These are phyloP conservation scores for Dysmachus trigonus DNA, from an alignment of 2,888 invertebrate species.

Conservation along the genomic window DNA sequence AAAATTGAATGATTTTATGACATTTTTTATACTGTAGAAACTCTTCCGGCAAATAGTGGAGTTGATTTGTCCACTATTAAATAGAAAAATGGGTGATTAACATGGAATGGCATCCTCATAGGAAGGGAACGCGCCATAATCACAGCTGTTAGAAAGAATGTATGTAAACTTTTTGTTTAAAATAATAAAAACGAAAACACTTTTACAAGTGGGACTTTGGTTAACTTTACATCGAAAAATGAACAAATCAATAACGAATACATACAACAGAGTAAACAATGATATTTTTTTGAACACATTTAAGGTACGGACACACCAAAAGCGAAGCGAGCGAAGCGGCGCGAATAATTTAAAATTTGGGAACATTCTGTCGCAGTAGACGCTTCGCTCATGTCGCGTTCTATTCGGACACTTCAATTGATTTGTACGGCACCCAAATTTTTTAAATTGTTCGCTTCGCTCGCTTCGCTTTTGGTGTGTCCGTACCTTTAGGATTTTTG, in stretches of 20 bases:
- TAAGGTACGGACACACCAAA: no score
- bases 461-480: no score
- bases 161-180: not conserved
- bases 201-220: not conserved
- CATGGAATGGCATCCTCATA: slow-evolving; percentile 52
- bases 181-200: not conserved
- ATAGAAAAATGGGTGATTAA: slow-evolving; percentile 61
- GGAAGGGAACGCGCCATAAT: not conserved
- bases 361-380: no score
- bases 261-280: no score
- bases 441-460: no score
- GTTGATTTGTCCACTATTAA: slow-evolving; percentile 50
- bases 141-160: not conserved
- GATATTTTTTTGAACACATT: no score
- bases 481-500: no score
- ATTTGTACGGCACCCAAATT: no score
- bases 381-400: no score
- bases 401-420: no score
- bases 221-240: not conserved
- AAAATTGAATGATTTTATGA: not conserved
- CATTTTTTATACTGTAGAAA: not conserved
- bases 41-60: not conserved
- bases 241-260: not conserved
- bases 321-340: no score
- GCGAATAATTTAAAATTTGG: no score